A percentile compares a stretch with the other conserved stretches of the same genome.
phyloP scores from a whole-genome alignment of 53 echinoderm and acorn worm species.

The Crossaster papposus region DNA sequence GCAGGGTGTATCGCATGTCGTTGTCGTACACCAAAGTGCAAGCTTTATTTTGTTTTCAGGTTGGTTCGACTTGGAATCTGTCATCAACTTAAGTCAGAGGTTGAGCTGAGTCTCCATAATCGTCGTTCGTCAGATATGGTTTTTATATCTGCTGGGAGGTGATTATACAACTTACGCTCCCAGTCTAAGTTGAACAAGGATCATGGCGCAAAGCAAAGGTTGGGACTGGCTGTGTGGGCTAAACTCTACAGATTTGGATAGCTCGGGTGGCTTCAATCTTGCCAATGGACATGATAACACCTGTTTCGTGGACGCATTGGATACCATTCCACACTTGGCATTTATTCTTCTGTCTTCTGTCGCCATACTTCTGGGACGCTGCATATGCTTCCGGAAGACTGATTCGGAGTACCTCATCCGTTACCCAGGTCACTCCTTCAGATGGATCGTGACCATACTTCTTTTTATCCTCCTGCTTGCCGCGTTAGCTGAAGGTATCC shows the following conservation, averaged over 20 bases:
- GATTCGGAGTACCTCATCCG: conserved; percentile 32
- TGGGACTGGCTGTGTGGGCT: conserved; percentile 64
- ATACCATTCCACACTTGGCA: conserved; percentile 30
- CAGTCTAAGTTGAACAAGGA: background rate
- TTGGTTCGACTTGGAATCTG: too few species aligned
- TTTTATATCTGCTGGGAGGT: too few species aligned
- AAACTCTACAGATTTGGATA: conserved; percentile 34
- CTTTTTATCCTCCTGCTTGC: conserved; percentile 20
- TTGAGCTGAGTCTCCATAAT: too few species aligned
- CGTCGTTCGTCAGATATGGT: too few species aligned
- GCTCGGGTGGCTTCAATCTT: conserved; percentile 13
- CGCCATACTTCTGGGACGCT: background rate
- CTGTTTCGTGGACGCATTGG: conserved; percentile 34
- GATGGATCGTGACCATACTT: conserved; percentile 31
- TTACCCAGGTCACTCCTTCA: conserved; percentile 34
- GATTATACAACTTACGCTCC: background rate
- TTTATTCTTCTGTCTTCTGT: conserved; percentile 8
- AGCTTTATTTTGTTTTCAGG: too few species aligned
- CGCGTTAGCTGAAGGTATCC: conserved; percentile 52
- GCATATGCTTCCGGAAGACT: conserved; percentile 4
- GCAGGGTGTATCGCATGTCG: too few species aligned
- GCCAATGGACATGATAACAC: conserved; percentile 6
- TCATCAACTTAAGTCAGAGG: too few species aligned
- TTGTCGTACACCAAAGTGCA: too few species aligned
- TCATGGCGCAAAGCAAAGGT: conserved; percentile 10